Base-by-base conservation (phyloP, 2,797 vertebrate genomes). In the Sebastes diploproa region DNA sequence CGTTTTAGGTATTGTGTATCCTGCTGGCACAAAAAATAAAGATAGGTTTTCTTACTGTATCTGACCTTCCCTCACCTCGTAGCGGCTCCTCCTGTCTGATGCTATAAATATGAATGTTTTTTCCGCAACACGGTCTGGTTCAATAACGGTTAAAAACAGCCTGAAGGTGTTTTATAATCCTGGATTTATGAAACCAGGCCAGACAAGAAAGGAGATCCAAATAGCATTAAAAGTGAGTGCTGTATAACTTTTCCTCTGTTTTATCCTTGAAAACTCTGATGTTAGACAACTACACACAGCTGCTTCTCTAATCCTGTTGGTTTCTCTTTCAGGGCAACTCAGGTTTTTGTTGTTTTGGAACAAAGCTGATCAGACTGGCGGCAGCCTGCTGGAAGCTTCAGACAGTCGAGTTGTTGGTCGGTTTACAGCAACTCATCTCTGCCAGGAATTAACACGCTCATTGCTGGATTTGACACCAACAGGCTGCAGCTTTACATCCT, bases 281-380 rank as follows among this genome's bases (percentile, higher is more conserved):
- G 59, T 77, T 66, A 32, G 62, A 76, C 65, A 52, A 30, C 61
- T 46, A n/a, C 56, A 82, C 58, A 58, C n/a, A 54, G 61, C 74
- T 67, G 67, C 82, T 75, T 25, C 29, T 18, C 77, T 86, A 77
- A 87, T 89, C 82, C 79, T 64, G 1, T n/a, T 54, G 60, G 46
- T 68, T 75, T 77, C 62, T 73, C 68, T 80, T 78, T 63, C 63
- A 52, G 20, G 50, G 50, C 20, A 75, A 70, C 34, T 72, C 34
- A 22, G 29, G 54, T 36, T 50, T 60, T 56, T 60, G 30, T 73
- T 73, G 61, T 80, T 83, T 74, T 14, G 18, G 29, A 77, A 80
- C 61, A 75, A 80, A 91, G 71, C 82, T 61, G 77, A 82, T 74
- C 66, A 54, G 75, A 62, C 76, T 32, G 82, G 50, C 80, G 59